Base-by-base conservation (phyloP, 2,113 vertebrate species). In the Gymnobelideus leadbeateri region DNA sequence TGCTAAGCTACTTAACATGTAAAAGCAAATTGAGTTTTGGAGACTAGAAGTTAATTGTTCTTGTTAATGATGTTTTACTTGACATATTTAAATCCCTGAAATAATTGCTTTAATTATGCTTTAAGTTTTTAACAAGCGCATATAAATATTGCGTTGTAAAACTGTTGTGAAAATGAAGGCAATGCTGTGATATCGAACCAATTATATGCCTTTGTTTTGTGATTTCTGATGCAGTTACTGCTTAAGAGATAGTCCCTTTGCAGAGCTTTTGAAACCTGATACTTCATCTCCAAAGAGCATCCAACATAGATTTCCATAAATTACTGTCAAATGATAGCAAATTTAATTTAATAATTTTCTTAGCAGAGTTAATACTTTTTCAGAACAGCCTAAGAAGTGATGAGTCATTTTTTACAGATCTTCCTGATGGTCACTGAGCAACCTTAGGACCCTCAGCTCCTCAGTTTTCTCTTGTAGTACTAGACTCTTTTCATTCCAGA, bases 171-270 rank as follows among this genome's bases (percentile, higher is more conserved):
- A 94, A 97, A 97, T 77, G 54, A 57, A 94, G 96, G 93, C 26
- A 26, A 51, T 91, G 91, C 2, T 92, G 47, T 46, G 93, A 96
- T 68, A 95, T 93, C 26, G 25, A 95, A 93, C 51, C 23, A 19
- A 49, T 54, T 24, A 61, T 96, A 50, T 92, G 91, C 89, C 96
- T 95, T 96, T 96, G 54, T 50, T 94, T 93, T 84, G 52, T 90
- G 91, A n/a, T 94, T 97, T 90, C 94, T 96, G 94, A 95, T 90
- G 97, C 96, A 97, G 51, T 55, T 96, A 96, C 97, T 96, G 68
- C 96, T 97, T 43, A 90, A 97, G 52, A 92, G 51, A 61, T 57
- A 23, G 49, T 51, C 55, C 4, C 61, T 95, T 96, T 92, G 6
- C 19, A 96, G 89, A 54, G 89, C 47, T 91, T 93, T 94, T 51